Conservation (phyloP, 2,113 vertebrate species). For the Sylvietta virens region DNA sequence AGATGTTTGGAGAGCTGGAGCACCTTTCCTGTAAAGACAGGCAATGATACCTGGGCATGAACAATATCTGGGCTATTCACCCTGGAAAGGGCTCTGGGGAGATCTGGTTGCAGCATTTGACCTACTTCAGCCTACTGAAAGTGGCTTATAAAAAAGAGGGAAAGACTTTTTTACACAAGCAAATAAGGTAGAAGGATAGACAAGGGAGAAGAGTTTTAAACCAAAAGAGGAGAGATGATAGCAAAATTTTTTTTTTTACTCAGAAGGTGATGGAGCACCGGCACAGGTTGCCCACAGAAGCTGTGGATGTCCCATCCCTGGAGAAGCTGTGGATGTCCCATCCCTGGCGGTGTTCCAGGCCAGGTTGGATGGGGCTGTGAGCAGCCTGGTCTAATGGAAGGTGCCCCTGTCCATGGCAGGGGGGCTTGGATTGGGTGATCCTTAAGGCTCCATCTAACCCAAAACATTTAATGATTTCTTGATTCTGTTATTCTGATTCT, state of each 20-base stretch:
- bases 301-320: neutral
- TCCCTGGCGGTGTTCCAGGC: neutral
- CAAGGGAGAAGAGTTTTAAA: neutral
- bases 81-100: neutral
- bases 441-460: neutral
- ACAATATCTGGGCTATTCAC: neutral
- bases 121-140: neutral
- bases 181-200: neutral
- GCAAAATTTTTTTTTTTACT: too few relatives aligned
- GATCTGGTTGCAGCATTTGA: neutral
- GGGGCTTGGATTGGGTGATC: neutral
- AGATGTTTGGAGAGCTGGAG: neutral
- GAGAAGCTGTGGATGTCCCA: neutral
- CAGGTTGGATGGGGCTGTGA: too few relatives aligned
- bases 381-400: neutral
- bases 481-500: neutral
- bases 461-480: neutral
- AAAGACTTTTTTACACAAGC: neutral
- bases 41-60: rapidly evolving
- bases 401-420: too few relatives aligned
- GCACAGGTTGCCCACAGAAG: neutral
- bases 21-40: neutral
- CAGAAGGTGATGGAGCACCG: neutral
- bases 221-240: neutral
- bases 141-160: neutral